Base-by-base conservation (phyloP, 2,113 vertebrate genomes). In the Canis aureus region DNA sequence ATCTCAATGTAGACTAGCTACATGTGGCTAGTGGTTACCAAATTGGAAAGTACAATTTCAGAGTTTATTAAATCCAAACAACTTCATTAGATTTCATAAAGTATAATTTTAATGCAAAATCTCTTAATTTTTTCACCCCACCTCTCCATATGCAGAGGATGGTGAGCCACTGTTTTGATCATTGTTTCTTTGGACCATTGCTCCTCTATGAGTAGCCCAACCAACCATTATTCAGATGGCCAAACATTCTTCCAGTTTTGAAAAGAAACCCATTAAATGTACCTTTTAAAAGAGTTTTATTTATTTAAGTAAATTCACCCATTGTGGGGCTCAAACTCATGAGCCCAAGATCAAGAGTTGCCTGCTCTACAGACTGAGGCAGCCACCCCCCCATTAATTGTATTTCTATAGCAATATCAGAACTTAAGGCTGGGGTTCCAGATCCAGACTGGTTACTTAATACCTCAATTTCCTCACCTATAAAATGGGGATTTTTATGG, bases 11-110 rank as follows among this genome's bases (percentile, higher is more conserved):
- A 87, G 19, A 57, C 35, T n/a, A 49, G 12, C 20, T n/a, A 20
- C 0, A 8, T 11, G 13, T 62, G 6, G 38, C 79, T n/a, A 25
- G 3, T 66, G 43, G 19, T 49, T 67, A 71, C 49, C 80, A 94
- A 49, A 92, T 7, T 93, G 15, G 23, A 35, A 9, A 79, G 66
- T 57, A 3, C 0, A 73, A 7, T 71, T 71, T n/a, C 29, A 74
- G 38, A 35, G 3, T 84, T 95, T 43, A 22, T 93, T 92, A 92
- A 95, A 95, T 82, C 11, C 7, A 32, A 25, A 90, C 8, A 95
- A 16, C 1, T 89, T 81, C 10, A 49, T 95, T 74, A 8, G 11
- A 84, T 86, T 93, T 59, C 4, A 59, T 64, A 88, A 95, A 78
- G 11, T 60, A 0, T 62, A 73, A 60, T 35, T 84, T 57, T 57